Evolutionary conservation across 2,113 vertebrate genomes (phyloP).

Genomic region (Pedetes capensis): DNA sequence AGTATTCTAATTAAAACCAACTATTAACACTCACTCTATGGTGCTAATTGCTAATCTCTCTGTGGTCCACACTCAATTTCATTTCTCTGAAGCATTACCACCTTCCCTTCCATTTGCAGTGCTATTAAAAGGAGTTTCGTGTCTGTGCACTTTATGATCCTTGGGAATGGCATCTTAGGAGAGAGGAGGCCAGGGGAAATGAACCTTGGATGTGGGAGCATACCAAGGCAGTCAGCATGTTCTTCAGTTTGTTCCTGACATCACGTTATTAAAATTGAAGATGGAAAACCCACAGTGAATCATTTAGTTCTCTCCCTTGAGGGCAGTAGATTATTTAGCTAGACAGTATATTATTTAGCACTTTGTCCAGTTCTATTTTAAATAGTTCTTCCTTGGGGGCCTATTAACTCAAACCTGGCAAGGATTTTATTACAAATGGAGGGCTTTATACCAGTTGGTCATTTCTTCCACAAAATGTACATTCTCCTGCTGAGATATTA

Average conservation of each 20-base stretch:
- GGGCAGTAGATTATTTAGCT: neutral
- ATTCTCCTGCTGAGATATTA: conserved; percentile 6
- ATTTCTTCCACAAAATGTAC: conserved; percentile 46
- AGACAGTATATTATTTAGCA: conserved; percentile 45
- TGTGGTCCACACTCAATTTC: neutral
- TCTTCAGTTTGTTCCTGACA: neutral
- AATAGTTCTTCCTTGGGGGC: conserved; percentile 36
- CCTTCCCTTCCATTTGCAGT: neutral
- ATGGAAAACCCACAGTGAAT: conserved; percentile 8
- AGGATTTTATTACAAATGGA: conserved; percentile 35
- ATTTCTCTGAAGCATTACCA: neutral
- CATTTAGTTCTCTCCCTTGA: neutral
- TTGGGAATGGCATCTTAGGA: neutral
- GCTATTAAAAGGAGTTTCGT: neutral
- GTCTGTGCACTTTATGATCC: neutral
- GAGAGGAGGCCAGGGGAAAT: neutral
- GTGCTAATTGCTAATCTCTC: neutral
- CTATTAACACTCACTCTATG: neutral
- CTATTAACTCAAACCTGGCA: conserved; percentile 37
- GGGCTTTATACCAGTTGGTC: neutral
- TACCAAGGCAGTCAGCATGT: neutral
- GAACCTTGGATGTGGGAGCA: neutral
- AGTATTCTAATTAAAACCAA: neutral
- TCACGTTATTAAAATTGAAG: conserved; percentile 1
- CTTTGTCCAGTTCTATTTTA: conserved; percentile 21